A percentile compares a stretch with the other conserved stretches of the same genome.
Evolutionary conservation across 1,140 invertebrate genomes (phyloP).

Genomic region (Atta cephalotes): DNA sequence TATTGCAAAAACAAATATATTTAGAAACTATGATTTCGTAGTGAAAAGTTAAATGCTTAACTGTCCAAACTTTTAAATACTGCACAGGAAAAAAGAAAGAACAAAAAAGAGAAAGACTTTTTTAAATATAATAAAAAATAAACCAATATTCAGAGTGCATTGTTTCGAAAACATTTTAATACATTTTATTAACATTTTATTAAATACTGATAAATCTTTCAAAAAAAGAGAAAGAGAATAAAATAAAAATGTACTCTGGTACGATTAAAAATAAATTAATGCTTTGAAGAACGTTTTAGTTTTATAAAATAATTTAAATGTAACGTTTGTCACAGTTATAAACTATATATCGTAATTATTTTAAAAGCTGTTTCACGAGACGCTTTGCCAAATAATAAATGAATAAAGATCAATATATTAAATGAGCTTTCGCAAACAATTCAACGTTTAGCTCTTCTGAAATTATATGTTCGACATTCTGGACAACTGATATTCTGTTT

Average conservation of each 20-base stretch:
- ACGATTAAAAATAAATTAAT: slow-evolving; percentile 10
- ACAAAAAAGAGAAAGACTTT: background rate
- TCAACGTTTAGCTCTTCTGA: background rate
- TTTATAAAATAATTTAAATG: background rate
- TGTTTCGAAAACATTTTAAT: background rate
- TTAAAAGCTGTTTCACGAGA: background rate
- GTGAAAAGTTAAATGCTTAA: background rate
- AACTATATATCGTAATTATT: background rate
- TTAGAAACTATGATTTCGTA: slow-evolving; percentile 2
- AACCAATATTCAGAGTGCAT: background rate
- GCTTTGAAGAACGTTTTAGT: slow-evolving; percentile 22
- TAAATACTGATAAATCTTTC: background rate
- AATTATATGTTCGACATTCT: slow-evolving; percentile 7
- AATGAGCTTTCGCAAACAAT: slow-evolving; percentile 1
- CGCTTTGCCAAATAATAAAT: background rate
- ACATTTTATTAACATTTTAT: slow-evolving; percentile 21
- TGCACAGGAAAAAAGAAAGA: background rate
- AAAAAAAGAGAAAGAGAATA: background rate
- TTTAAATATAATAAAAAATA: background rate
- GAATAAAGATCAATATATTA: slow-evolving; percentile 3
- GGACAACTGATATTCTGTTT: background rate
- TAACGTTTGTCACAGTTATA: slow-evolving; percentile 4
- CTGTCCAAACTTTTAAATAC: background rate
- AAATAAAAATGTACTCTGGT: no score
- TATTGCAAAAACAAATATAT: background rate